Evolutionary conservation across 1,140 invertebrate genomes (phyloP), one percentile per base, ranked within the genome.

Genomic region (Tetraneura akinire): DNA sequence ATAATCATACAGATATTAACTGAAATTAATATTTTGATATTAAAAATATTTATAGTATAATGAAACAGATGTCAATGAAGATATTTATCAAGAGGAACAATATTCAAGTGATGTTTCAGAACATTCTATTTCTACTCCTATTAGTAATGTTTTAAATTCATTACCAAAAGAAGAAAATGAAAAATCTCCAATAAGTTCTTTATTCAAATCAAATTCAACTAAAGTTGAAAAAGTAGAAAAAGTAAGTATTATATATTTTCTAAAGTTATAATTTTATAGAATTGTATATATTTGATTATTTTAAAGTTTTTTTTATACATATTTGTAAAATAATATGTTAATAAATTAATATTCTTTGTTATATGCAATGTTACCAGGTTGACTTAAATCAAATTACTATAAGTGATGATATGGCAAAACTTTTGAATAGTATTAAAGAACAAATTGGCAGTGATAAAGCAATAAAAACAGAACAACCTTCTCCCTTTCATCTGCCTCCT

Each of bases 371-470:
- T 49, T n/a, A n/a, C 29, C 11, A 78, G 74, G 74, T 78, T 45
- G 57, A 78, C 47, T 45, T 62, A 16, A 37, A 42, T 23, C 32
- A 78, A 78, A 78, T 78, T 62, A 78, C 74, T 47, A 78, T 78
- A 45, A 78, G 74, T 47, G 74, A 78, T 42, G 74, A 78, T 62
- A 78, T 78, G 37, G 74, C 74, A 47, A 78, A 78, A 78, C 74
- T 78, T 10, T 21, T 78, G 0, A 78, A 62, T 29, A 78, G 55
- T n/a, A 78, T 78, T 47, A 78, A 62, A 78, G 74, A 37, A 16
- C 26, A 66, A 42, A 26, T 26, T 47, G 74, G 68, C 29, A 71
- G 5, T 29, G 74, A 47, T 62, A 55, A 42, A 62, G 29, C 74
- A 62, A 29, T 18, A 23, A 78, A 47, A 18, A 13, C 0, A 18